Evolutionary conservation across 2,797 vertebrate genomes (phyloP).

Genomic region (Garrulus glandarius): DNA sequence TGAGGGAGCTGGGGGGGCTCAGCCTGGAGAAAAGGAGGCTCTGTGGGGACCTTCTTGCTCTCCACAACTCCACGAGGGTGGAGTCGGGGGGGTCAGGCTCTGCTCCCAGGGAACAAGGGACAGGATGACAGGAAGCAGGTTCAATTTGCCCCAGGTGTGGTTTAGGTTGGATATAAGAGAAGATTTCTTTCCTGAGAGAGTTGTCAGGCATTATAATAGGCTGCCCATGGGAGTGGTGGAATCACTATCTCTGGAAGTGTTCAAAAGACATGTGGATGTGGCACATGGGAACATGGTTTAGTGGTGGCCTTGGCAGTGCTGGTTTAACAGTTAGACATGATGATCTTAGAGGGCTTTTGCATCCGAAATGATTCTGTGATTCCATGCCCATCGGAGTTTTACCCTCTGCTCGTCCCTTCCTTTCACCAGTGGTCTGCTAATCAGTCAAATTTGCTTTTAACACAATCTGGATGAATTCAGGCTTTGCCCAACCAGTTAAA

Average conservation of each 20-base stretch:
- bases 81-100: fast-evolving
- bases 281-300: neutral
- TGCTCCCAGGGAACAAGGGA: neutral
- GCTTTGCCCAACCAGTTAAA: neutral
- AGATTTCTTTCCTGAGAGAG: neutral
- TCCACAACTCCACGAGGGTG: neutral
- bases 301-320: neutral
- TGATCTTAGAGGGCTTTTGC: neutral
- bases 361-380: neutral
- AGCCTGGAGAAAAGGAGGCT: neutral
- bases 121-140: neutral
- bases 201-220: neutral
- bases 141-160: neutral
- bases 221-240: neutral
- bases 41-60: neutral
- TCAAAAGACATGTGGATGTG: neutral
- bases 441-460: neutral
- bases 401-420: neutral
- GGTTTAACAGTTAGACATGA: neutral
- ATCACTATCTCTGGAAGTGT: neutral
- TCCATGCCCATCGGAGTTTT: neutral
- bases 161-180: neutral
- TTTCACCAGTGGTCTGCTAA: neutral
- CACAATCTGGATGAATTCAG: neutral
- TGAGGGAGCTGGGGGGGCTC: neutral